These are phyloP conservation scores for Phalacrocorax pelagicus DNA, from an alignment of 2,113 vertebrate genomes.

Conservation along the genomic window DNA sequence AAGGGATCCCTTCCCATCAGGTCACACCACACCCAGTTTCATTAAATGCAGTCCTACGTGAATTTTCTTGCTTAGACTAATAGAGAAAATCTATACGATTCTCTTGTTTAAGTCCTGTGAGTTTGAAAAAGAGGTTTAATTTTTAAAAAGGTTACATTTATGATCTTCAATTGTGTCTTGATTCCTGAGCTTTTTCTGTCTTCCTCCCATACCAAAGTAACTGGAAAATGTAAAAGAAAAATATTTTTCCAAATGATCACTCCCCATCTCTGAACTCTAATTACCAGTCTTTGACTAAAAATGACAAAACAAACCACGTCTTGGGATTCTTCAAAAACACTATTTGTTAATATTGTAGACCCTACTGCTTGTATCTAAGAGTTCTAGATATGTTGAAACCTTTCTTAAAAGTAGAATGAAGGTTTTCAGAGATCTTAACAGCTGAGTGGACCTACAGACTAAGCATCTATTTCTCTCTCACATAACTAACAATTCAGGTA, in stretches of 20 bases:
- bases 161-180: neutral
- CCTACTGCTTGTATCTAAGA: accelerated
- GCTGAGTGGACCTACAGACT: neutral
- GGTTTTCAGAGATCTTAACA: neutral
- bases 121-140: neutral
- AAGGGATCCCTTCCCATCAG: neutral
- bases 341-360: accelerated
- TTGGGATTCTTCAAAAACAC: neutral
- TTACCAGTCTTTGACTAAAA: neutral
- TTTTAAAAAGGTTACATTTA: neutral
- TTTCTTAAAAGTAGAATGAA: neutral
- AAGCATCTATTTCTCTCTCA: neutral
- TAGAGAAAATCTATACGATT: neutral
- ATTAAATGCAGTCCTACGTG: neutral
- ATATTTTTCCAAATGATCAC: neutral
- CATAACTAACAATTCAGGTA: neutral
- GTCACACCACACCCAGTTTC: neutral
- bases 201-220: neutral
- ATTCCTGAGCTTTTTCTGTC: neutral
- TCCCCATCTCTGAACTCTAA: neutral
- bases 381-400: neutral
- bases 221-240: neutral
- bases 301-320: neutral
- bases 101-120: neutral
- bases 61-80: neutral